A percentile compares a stretch with the other conserved stretches of the same genome.
phyloP scores from a whole-genome alignment of 2,113 vertebrate species.

The Rhabdornis inornatus region DNA sequence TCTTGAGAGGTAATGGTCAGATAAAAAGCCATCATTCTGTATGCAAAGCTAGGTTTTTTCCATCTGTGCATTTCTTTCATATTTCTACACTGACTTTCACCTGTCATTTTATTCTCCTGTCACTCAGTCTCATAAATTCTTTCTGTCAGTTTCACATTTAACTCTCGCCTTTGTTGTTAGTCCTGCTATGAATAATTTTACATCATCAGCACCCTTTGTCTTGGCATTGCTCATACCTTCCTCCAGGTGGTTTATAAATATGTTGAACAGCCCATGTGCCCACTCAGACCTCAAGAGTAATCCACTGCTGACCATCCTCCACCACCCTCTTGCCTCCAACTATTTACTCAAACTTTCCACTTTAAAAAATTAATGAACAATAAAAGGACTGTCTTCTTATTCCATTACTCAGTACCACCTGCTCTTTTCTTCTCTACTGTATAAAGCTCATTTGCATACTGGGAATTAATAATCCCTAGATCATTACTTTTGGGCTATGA shows the following conservation, averaged over 20 bases:
- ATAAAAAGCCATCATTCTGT: neutral
- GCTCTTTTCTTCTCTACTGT: neutral
- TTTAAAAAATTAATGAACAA: neutral
- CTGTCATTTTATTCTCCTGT: neutral
- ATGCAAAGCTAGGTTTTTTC: neutral
- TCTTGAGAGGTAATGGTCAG: neutral
- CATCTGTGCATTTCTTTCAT: neutral
- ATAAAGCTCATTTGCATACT: neutral
- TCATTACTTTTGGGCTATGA: neutral
- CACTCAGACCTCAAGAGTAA: rapidly evolving
- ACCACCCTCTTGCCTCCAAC: neutral
- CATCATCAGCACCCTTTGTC: neutral
- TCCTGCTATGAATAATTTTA: neutral
- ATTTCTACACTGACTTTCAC: neutral
- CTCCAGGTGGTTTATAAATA: neutral
- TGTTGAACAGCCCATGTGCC: neutral
- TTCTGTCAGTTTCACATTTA: neutral
- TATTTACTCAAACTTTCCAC: neutral
- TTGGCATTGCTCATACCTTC: neutral
- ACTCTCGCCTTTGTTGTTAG: neutral
- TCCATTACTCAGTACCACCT: neutral
- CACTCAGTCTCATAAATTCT: neutral
- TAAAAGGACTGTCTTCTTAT: neutral
- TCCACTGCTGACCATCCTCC: neutral
- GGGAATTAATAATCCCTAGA: neutral